A percentile compares a stretch with the other conserved stretches of the same genome.
Conservation (phyloP, 2,888 invertebrate species). For the Nineta flava region DNA sequence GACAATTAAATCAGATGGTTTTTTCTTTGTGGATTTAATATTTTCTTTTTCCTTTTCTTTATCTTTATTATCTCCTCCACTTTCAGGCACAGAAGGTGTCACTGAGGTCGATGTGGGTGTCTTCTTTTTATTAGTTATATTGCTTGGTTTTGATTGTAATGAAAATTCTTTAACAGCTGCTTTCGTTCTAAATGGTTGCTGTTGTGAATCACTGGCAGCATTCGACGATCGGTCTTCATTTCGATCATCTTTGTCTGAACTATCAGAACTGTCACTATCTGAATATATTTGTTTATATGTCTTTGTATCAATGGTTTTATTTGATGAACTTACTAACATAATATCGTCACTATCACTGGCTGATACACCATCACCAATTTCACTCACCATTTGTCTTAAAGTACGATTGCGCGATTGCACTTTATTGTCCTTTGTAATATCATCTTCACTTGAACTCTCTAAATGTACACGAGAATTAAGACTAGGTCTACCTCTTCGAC, state of each 20-base stretch:
- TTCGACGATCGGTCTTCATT: slow-evolving; percentile 43
- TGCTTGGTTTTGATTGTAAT: slow-evolving; percentile 25
- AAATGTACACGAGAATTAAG: slow-evolving; percentile 24
- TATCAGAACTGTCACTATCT: slow-evolving; percentile 48
- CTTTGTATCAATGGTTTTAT: slow-evolving; percentile 24
- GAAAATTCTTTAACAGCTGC: slow-evolving; percentile 75
- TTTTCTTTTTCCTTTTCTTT: slow-evolving; percentile 30
- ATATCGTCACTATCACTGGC: slow-evolving; percentile 69
- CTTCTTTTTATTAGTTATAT: slow-evolving; percentile 16
- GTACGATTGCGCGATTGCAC: slow-evolving; percentile 38
- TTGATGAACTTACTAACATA: slow-evolving; percentile 42
- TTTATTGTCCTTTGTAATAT: slow-evolving; percentile 29
- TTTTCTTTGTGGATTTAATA: slow-evolving; percentile 25
- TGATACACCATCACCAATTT: slow-evolving; percentile 47
- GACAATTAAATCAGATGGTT: slow-evolving; percentile 69
- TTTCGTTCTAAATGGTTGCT: slow-evolving; percentile 57
- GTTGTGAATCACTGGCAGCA: slow-evolving; percentile 50
- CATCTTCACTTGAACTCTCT: slow-evolving; percentile 48
- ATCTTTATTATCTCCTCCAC: slow-evolving; percentile 11
- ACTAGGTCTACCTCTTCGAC: slow-evolving; percentile 22
- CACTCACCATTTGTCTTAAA: slow-evolving; percentile 57
- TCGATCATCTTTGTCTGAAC: slow-evolving; percentile 36
- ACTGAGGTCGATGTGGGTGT: background rate
- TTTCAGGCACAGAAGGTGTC: background rate
- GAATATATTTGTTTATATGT: slow-evolving; percentile 63